Percentiles rank a stretch among this genome's conserved stretches.
These are phyloP conservation scores for Drosophila watanabei DNA, from an alignment of 1,140 invertebrate genomes.

Conservation along the genomic window DNA sequence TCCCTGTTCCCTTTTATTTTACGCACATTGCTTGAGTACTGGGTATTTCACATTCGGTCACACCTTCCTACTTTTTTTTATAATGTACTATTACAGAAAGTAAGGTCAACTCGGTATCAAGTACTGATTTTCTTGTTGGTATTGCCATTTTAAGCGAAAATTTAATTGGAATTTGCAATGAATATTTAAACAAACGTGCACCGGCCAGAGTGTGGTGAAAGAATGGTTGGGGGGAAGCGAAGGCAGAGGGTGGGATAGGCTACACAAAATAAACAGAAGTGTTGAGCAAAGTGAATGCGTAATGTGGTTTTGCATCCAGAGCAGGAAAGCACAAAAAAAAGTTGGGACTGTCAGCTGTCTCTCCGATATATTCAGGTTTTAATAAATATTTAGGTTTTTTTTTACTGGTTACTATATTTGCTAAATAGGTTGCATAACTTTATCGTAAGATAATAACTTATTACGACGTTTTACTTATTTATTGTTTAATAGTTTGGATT, in stretches of 20 bases:
- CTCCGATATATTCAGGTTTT: slow-evolving; percentile 6
- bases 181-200: slow-evolving; percentile 73
- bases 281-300: slow-evolving; percentile 77
- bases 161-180: slow-evolving; percentile 79
- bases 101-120: slow-evolving; percentile 22
- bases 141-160: slow-evolving; percentile 78
- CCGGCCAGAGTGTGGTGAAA: slow-evolving; percentile 20
- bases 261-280: slow-evolving; percentile 75
- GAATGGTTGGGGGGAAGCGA: background rate
- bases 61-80: background rate
- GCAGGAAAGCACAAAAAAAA: slow-evolving; percentile 10
- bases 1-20: background rate
- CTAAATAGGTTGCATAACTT: background rate
- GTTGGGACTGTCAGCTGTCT: slow-evolving; percentile 41
- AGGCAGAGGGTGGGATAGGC: slow-evolving; percentile 25
- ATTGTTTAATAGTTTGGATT: too few relatives aligned
- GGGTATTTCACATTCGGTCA: background rate
- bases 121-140: slow-evolving; percentile 62
- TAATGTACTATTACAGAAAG: slow-evolving; percentile 11
- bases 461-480: too few relatives aligned
- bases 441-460: background rate
- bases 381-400: background rate
- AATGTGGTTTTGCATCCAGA: slow-evolving; percentile 59
- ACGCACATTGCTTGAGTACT: background rate
- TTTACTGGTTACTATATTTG: background rate